Percentiles rank a stretch among this genome's conserved stretches.
These are phyloP conservation scores for Salvelinus namaycush DNA, from an alignment of 2,113 vertebrate species.

Conservation along the genomic window DNA sequence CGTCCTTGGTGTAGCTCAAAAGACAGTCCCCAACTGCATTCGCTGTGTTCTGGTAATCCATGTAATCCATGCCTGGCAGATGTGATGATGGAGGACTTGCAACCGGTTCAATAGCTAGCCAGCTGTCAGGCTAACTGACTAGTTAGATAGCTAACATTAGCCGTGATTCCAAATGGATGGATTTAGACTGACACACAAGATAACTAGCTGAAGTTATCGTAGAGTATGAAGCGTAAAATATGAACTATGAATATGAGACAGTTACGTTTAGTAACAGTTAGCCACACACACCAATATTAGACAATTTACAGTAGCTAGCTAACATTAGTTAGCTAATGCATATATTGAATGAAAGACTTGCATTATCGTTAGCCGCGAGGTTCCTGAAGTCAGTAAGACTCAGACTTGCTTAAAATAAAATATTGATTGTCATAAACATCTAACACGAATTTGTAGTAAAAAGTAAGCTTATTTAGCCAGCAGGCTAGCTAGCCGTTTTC, in stretches of 20 bases:
- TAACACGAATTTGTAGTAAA: not conserved
- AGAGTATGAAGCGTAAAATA: no score
- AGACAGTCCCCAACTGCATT: conserved; percentile 75
- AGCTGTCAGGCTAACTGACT: not conserved
- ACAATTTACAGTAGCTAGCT: not conserved
- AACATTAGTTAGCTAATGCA: conserved; percentile 23
- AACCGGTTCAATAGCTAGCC: not conserved
- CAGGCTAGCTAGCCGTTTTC: not conserved
- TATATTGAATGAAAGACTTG: conserved; percentile 39
- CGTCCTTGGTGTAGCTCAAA: conserved; percentile 76
- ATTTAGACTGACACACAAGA: no score
- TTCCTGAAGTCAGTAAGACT: not conserved
- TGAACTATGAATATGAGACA: no score
- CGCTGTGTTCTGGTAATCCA: conserved; percentile 72
- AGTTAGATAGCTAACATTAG: no score
- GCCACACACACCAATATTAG: no score
- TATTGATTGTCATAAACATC: not conserved
- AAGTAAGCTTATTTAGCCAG: not conserved
- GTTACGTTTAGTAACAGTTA: no score
- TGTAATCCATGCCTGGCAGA: conserved; percentile 42
- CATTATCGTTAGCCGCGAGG: not conserved
- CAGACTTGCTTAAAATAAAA: no score
- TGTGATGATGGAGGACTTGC: not conserved
- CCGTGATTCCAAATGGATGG: no score
- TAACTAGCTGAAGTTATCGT: no score